Base-by-base conservation (phyloP, 2,888 invertebrate species). In the Pammene aurita region DNA sequence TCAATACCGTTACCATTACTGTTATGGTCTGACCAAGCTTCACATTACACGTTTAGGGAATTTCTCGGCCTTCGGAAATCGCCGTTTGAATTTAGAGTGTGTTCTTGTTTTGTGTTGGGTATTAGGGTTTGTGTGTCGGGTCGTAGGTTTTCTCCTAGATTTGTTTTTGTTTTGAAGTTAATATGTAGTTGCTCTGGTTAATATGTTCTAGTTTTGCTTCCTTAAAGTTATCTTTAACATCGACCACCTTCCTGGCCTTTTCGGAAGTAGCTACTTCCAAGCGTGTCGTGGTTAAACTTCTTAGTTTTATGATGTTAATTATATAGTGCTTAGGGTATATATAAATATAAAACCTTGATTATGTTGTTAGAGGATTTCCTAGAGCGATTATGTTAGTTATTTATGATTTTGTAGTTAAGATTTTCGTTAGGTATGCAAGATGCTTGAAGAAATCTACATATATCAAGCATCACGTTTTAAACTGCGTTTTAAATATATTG, bases 111-210 rank as follows among this genome's bases (percentile, higher is more conserved):
- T 80, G 74, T 46, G 74, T 46, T 63, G 56, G 52, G 71, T 16
- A 77, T 77, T 77, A 79, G 74, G 82, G 83, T 83, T 83, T 80
- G 71, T 79, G 70, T 80, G 81, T 42, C 66, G 44, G 64, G 46
- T 26, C 26, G 57, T 65, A 6, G 10, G 13, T 52, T 63, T 57
- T 70, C 66, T 55, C 61, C 35, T 64, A 64, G 18, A 5, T 38
- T 67, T 67, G 16, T 62, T 26, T 41, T 62, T 18, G 67, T 26
- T 41, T 62, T 18, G 67, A 55, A 42, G 11, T 13, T n/a, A 11
- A 42, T 11, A 9, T 38, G 9, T 41, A 11, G 26, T 46, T 9
- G 14, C 11, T 14, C 41, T 54, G 35, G 60, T 9, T 7, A 7
- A 38, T 52, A 52, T 38, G 13, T 58, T 66, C 11, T 58, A 44